Percentiles rank a stretch among this genome's conserved stretches.
phyloP scores from a whole-genome alignment of 2,888 invertebrate species.

The Morpho helenor region DNA sequence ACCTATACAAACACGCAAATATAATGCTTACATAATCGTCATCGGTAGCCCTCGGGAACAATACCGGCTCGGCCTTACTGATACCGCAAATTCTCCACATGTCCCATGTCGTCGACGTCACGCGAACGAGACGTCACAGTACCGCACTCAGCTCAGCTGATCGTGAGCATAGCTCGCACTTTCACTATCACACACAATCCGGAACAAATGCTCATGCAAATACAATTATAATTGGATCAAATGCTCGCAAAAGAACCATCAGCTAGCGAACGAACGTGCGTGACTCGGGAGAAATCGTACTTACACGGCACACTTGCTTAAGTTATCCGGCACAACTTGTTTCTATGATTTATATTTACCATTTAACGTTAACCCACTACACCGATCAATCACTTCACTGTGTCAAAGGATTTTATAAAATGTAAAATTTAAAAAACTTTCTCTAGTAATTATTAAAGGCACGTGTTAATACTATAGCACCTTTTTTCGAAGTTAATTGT shows the following conservation, averaged over 20 bases:
- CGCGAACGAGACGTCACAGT: slow-evolving; percentile 46
- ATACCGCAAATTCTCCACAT: slow-evolving; percentile 77
- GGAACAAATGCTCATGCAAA: slow-evolving; percentile 45
- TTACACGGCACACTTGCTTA: slow-evolving; percentile 57
- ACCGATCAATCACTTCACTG: not conserved
- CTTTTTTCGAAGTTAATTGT: slow-evolving; percentile 8
- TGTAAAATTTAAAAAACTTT: not conserved
- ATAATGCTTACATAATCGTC: slow-evolving; percentile 60
- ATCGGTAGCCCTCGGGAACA: slow-evolving; percentile 52
- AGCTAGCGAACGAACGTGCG: slow-evolving; percentile 61
- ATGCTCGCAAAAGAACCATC: slow-evolving; percentile 46
- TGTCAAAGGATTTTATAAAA: not conserved
- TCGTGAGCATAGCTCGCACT: slow-evolving; percentile 61
- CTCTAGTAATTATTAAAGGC: not conserved
- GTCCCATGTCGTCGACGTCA: slow-evolving; percentile 69
- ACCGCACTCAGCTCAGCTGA: slow-evolving; percentile 49
- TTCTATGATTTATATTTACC: slow-evolving; percentile 22
- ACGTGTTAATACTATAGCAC: slow-evolving; percentile 4
- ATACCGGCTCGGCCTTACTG: slow-evolving; percentile 68
- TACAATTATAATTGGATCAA: slow-evolving; percentile 55
- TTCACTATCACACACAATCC: slow-evolving; percentile 49
- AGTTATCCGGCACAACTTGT: slow-evolving; percentile 52
- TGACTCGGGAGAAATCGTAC: slow-evolving; percentile 70
- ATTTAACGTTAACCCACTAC: not conserved
- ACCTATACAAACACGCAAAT: too few species aligned